Evolutionary conservation across 2,888 invertebrate species (phyloP), one percentile per base, ranked within the genome.

Genomic region (Nephrotoma guestfalica): DNA sequence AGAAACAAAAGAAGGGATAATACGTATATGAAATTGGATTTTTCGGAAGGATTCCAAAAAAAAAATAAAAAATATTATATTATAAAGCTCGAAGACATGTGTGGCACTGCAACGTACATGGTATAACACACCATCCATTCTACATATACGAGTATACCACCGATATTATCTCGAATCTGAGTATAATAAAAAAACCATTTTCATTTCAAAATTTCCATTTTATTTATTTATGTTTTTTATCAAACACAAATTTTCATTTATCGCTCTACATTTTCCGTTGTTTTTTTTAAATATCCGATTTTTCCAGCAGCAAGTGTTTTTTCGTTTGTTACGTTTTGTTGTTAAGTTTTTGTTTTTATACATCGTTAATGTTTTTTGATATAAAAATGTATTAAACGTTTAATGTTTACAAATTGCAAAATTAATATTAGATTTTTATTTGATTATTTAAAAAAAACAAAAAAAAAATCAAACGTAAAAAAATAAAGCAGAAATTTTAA

Each of bases 401-500:
- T 86, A 57, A 57, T 86, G 86, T 86, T 86, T 86, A 86, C 86
- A 86, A 86, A 86, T 86, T 51, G 85, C 85, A 85, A 85, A 85
- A 85, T 85, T 85, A 85, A 85, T 85, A 85, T 85, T 85, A 43
- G 42, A 18, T 43, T 85, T 85, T 85, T 85, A 43, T 85, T 42
- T 43, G 45, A 43, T 43, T 30, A 43, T 85, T 45, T n/a, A 41
- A 84, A 84, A 84, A 84, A 41, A 84, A 84, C 41, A 41, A 41
- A 84, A 41, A 84, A 84, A 84, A n/a, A 84, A 41, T 11, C n/a
- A 57, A 57, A 83, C 41, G 41, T 41, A 83, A 83, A 83, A 83
- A 83, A 83, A 13, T 41, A 41, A 84, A 84, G 42, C 15, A 84
- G 15, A 84, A 84, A 84, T 84, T n/a, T 84, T 84, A 42, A 84